Conservation (phyloP, 2,888 invertebrate species). For the Heliconius ethilla region DNA sequence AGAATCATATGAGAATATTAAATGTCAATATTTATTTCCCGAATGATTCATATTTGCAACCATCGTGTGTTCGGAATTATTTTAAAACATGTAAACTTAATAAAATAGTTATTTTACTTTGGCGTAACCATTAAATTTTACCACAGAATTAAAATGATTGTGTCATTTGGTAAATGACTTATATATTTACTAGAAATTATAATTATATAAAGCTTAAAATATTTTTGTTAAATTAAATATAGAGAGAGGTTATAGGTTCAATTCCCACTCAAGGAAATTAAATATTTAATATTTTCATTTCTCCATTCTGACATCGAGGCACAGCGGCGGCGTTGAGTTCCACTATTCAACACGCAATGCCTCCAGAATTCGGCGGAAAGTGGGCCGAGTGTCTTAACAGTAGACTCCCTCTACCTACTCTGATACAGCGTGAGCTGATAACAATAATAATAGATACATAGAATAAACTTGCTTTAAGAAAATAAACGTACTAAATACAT, state of each 20-base stretch:
- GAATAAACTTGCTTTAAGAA: no score
- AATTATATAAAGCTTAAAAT: not conserved
- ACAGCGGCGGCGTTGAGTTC: no score
- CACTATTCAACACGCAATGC: no score
- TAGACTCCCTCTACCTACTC: no score
- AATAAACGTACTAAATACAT: not conserved
- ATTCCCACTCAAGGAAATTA: no score
- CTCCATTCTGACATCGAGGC: no score
- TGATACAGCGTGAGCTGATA: not conserved
- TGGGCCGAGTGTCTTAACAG: no score
- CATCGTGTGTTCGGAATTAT: not conserved
- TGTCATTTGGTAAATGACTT: slow-evolving; percentile 13
- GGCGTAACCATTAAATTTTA: slow-evolving; percentile 5
- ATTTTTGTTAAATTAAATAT: no score
- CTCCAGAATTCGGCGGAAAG: no score
- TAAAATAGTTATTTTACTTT: not conserved
- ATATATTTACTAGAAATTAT: not conserved
- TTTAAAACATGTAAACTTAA: not conserved
- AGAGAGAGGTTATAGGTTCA: no score
- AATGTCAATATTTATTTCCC: not conserved
- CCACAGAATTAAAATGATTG: not conserved
- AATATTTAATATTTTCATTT: no score
- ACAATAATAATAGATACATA: not conserved
- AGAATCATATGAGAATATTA: not conserved
- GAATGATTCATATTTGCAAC: not conserved